A percentile compares a stretch with the other conserved stretches of the same genome.
Evolutionary conservation across 1,140 invertebrate genomes (phyloP).

Genomic region (Heliconius eleuchia): DNA sequence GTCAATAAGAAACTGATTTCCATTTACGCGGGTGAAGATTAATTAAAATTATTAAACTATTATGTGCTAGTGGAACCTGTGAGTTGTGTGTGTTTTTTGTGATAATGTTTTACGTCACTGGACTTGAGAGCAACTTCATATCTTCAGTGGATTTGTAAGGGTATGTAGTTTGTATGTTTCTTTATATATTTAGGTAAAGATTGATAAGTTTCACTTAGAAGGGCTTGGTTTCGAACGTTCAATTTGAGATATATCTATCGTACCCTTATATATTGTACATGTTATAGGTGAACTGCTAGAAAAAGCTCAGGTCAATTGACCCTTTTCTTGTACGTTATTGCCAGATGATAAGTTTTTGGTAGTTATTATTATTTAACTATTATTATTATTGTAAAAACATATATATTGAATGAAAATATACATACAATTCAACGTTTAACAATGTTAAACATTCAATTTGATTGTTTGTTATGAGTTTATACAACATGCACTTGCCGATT

Average conservation of each 20-base stretch:
- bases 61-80: conserved; percentile 72
- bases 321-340: conserved; percentile 58
- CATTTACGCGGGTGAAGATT: conserved; percentile 78
- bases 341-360: conserved; percentile 65
- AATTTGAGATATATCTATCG: not conserved
- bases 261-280: not conserved
- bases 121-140: conserved; percentile 64
- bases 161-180: conserved; percentile 75
- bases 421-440: not conserved
- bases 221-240: not conserved
- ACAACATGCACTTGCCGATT: conserved; percentile 3
- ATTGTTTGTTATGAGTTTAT: conserved; percentile 7
- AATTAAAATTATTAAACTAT: conserved; percentile 64
- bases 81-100: conserved; percentile 70
- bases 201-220: conserved; percentile 34
- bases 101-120: conserved; percentile 73
- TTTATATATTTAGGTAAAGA: conserved; percentile 54
- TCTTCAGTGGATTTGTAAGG: conserved; percentile 71
- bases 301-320: conserved; percentile 24
- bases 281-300: not conserved
- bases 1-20: conserved; percentile 79
- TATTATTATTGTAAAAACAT: not conserved
- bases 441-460: not conserved
- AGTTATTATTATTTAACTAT: conserved; percentile 28
- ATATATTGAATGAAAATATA: not conserved